Percentiles rank a stretch among this genome's conserved stretches.
phyloP scores from a whole-genome alignment of 2,797 vertebrate species.

The Chiroxiphia lanceolata region DNA sequence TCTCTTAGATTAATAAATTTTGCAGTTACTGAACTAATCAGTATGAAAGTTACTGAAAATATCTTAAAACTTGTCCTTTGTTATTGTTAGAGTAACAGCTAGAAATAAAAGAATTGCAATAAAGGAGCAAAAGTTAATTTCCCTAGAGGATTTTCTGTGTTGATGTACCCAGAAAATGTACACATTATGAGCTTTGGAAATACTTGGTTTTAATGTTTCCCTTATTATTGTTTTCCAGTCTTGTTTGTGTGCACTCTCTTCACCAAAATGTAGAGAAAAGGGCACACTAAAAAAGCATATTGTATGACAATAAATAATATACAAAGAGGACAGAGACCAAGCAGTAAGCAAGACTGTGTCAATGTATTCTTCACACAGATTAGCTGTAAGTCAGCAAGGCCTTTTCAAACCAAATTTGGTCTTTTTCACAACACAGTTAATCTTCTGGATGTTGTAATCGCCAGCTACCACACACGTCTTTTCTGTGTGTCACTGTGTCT shows the following conservation, averaged over 20 bases:
- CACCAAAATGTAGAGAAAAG: background rate
- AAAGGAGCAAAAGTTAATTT: background rate
- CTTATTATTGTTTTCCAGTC: background rate
- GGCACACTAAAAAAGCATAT: background rate
- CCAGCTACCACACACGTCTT: background rate
- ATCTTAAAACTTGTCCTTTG: background rate
- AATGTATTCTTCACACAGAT: background rate
- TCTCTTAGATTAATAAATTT: background rate
- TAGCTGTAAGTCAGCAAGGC: background rate
- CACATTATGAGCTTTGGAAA: background rate
- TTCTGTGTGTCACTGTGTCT: fast-evolving
- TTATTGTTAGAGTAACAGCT: background rate
- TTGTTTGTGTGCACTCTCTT: background rate
- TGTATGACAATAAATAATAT: background rate
- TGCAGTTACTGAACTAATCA: background rate
- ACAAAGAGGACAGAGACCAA: background rate
- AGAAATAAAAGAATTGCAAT: background rate
- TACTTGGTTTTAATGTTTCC: background rate
- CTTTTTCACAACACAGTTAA: background rate
- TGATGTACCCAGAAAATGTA: background rate
- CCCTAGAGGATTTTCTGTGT: background rate
- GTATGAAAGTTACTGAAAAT: background rate
- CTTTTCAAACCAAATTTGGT: background rate
- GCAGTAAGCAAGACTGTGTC: background rate
- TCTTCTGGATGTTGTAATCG: background rate